Percentiles rank a stretch among this genome's conserved stretches.
These are phyloP conservation scores for Cheilinus undulatus DNA, from an alignment of 2,113 vertebrate species.

Conservation along the genomic window DNA sequence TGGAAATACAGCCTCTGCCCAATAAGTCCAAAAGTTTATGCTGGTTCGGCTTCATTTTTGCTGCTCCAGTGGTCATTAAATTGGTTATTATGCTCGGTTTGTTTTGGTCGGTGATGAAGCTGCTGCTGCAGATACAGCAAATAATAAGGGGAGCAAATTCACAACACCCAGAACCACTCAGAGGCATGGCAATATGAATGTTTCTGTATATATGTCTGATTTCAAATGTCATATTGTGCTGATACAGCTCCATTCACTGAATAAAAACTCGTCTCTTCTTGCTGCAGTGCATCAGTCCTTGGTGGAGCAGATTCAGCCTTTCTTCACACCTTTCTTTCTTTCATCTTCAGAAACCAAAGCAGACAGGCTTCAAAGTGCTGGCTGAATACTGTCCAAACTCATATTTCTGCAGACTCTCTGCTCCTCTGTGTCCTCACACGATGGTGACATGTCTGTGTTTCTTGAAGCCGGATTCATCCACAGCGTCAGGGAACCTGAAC, in stretches of 20 bases:
- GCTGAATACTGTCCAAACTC: neutral
- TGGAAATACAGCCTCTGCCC: neutral
- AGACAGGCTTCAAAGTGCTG: neutral
- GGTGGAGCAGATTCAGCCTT: neutral
- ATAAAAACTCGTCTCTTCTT: neutral
- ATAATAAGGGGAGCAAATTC: neutral
- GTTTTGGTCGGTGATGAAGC: neutral
- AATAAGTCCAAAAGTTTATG: neutral
- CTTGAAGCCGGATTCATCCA: slow-evolving; percentile 10
- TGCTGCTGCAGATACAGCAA: neutral
- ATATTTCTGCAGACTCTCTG: neutral
- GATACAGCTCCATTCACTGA: neutral
- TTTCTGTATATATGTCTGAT: neutral
- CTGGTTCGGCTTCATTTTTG: neutral
- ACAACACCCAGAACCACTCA: neutral
- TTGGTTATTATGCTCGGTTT: neutral
- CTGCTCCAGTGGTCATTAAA: neutral
- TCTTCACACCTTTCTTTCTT: neutral
- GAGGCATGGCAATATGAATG: neutral
- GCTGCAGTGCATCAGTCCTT: neutral
- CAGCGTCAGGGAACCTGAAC: neutral
- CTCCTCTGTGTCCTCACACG: slow-evolving; percentile 58
- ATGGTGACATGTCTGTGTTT: slow-evolving; percentile 82
- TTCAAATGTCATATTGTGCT: neutral
- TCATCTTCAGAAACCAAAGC: neutral